Base-by-base conservation (phyloP, 2,888 invertebrate species). In the Aleiodes alternator region DNA sequence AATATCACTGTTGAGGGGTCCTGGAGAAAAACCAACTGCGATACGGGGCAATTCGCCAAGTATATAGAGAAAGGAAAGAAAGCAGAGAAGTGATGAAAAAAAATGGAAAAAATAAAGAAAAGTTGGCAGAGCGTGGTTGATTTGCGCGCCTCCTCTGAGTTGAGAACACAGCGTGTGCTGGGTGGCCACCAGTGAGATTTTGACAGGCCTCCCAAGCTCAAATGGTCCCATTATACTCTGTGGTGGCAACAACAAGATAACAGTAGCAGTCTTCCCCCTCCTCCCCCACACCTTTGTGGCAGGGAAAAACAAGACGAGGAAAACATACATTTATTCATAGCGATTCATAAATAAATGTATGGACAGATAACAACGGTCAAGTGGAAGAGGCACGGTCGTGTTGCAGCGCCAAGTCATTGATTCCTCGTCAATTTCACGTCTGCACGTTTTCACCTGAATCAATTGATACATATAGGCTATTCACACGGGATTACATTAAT, bases 261-360 rank as follows among this genome's bases (percentile, higher is more conserved):
- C 76, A 23, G 23, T 78, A 74, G 77, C 76, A 79, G 74, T 73
- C 66, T 64, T 9, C 43, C 71, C 34, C 55, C 43, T 34, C 50
- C 72, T 68, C 5, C 9, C 43, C 43, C 43, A 0, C 34, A 43
- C 43, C 43, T 43, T 43, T n/a, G 38, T 48, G 14, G 38, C 51
- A 79, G 82, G 82, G 83, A 83, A 76, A 79, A 82, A 76, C 79
- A 75, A 81, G 81, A 84, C 84, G 84, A 84, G 83, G 82, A 85
- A 82, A 82, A 78, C 85, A 88, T 88, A 85, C 87, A 88, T 87
- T 87, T 88, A 88, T 88, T 88, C 87, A 88, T 88, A 84, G 84
- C 82, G 84, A 80, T 86, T 87, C 87, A 88, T 88, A 88, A 88
- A 88, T 88, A 88, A 87, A 88, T 88, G 86, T 83, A 88, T 88